These are phyloP conservation scores for Apotomis capreana DNA, from an alignment of 2,888 invertebrate genomes.

Conservation along the genomic window DNA sequence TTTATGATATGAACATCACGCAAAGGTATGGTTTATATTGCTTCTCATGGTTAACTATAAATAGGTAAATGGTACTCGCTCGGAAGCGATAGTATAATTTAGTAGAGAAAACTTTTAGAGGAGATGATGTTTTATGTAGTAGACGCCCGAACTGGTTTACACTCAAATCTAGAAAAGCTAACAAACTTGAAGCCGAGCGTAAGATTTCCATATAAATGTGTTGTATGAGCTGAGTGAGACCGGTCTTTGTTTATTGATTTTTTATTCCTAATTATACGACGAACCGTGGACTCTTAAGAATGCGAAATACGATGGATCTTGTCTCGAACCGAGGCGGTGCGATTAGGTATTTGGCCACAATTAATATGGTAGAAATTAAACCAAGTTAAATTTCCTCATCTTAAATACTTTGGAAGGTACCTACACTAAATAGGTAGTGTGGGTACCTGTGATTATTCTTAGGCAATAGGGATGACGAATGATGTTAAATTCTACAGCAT, in stretches of 20 bases:
- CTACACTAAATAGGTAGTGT: too few species aligned
- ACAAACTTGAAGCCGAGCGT: constrained; percentile 48
- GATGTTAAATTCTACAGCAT: too few species aligned
- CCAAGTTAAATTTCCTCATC: neutral
- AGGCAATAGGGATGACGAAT: too few species aligned
- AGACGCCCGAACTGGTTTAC: constrained; percentile 46
- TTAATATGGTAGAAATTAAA: neutral
- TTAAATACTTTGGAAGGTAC: too few species aligned
- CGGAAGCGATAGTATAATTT: neutral
- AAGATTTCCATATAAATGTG: constrained; percentile 67
- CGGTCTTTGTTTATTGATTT: constrained; percentile 64
- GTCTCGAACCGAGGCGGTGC: neutral
- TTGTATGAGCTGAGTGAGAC: constrained; percentile 55
- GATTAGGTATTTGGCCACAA: neutral
- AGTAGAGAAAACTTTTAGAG: constrained; percentile 23
- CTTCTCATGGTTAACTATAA: too few species aligned
- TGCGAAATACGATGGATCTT: constrained; percentile 14
- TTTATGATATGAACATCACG: too few species aligned
- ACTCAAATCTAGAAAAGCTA: constrained; percentile 44
- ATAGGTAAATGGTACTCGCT: neutral
- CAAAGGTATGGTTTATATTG: too few species aligned
- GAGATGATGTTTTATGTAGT: constrained; percentile 44
- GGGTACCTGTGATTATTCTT: too few species aligned
- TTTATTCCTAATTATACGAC: constrained; percentile 46
- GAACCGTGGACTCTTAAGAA: constrained; percentile 3